Conservation (phyloP, 1,140 invertebrate species). For the Eufriesea mexicana region DNA sequence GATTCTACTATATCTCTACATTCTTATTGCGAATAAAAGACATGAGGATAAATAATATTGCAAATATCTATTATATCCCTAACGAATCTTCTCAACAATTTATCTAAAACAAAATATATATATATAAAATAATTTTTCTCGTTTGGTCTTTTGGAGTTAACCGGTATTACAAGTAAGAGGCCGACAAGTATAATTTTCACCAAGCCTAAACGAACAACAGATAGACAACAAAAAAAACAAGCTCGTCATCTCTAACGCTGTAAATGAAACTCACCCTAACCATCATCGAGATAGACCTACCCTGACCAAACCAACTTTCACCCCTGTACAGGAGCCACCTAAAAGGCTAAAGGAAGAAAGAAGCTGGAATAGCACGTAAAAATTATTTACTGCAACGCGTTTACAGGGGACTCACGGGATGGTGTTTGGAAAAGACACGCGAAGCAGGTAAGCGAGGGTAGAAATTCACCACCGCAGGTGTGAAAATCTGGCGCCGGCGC, state of each 20-base stretch:
- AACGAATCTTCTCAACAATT: too few relatives aligned
- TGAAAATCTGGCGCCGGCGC: slow-evolving; percentile 62
- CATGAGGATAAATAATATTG: too few relatives aligned
- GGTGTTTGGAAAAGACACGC: slow-evolving; percentile 37
- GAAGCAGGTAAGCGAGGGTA: slow-evolving; percentile 42
- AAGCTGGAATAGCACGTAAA: not conserved
- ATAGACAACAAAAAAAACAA: not conserved
- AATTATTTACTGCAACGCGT: not conserved
- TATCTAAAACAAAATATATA: too few relatives aligned
- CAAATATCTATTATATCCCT: too few relatives aligned
- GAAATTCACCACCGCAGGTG: slow-evolving; percentile 58
- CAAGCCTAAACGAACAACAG: not conserved
- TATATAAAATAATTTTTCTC: too few relatives aligned
- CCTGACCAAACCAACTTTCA: not conserved
- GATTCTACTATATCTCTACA: too few relatives aligned
- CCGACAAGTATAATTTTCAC: too few relatives aligned
- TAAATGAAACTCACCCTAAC: not conserved
- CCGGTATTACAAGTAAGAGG: too few relatives aligned
- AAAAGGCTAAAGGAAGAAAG: too few relatives aligned
- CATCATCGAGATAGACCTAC: not conserved
- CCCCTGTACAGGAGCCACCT: too few relatives aligned
- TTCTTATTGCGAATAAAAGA: too few relatives aligned
- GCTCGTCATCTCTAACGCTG: not conserved
- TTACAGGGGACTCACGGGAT: not conserved
- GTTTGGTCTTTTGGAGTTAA: too few relatives aligned